Evolutionary conservation across 2,113 vertebrate species (phyloP).

Genomic region (Papio anubis): DNA sequence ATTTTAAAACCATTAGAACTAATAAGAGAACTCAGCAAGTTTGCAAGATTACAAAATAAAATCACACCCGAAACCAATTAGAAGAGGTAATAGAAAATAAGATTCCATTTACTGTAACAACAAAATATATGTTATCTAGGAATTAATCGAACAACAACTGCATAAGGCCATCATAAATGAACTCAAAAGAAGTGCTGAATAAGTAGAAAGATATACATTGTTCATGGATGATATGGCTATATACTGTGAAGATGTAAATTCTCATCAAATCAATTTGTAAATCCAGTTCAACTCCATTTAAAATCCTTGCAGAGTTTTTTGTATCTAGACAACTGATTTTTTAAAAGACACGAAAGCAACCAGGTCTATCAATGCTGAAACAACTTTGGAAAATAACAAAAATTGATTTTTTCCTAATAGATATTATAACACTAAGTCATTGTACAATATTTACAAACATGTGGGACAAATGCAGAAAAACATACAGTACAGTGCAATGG

Average conservation of each 20-base stretch:
- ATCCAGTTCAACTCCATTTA: background rate
- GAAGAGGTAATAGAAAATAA: background rate
- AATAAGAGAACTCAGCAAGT: background rate
- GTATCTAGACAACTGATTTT: background rate
- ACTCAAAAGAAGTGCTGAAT: background rate
- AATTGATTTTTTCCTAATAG: background rate
- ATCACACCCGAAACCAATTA: background rate
- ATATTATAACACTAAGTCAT: background rate
- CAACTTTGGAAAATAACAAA: background rate
- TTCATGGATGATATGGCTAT: background rate
- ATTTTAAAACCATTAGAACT: background rate
- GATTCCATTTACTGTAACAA: background rate
- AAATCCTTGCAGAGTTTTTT: background rate
- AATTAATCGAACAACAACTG: constrained; percentile 1
- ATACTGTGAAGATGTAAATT: background rate
- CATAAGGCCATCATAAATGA: background rate
- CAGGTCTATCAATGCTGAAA: background rate
- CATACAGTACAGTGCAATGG: background rate
- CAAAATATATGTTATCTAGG: background rate
- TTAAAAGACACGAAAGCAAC: background rate
- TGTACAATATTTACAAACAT: background rate
- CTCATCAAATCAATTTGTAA: background rate
- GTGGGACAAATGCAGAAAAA: background rate
- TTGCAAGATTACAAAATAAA: constrained; percentile 5
- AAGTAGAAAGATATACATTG: background rate